Conservation (phyloP, 1,140 invertebrate genomes). For the Galleria mellonella region DNA sequence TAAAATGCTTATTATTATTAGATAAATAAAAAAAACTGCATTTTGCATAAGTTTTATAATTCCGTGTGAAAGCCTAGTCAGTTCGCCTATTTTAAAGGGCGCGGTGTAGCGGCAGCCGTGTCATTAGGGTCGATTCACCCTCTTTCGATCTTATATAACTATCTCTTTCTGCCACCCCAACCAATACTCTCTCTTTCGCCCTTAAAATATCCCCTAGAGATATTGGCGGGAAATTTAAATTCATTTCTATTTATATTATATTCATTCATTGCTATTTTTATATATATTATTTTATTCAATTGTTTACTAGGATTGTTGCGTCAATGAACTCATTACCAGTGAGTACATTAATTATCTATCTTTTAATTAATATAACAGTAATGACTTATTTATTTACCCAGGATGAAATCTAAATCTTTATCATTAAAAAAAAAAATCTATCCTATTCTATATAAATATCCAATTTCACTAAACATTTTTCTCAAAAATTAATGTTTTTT, state of each 20-base stretch:
- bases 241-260: not conserved
- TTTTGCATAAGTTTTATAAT: not conserved
- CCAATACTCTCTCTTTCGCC: conserved; percentile 31
- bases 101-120: conserved; percentile 43
- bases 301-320: no score
- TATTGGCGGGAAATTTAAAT: not conserved
- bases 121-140: conserved; percentile 64
- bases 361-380: no score
- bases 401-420: no score
- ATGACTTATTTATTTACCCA: no score
- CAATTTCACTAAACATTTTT: no score
- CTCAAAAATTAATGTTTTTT: no score
- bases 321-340: no score
- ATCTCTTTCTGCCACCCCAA: conserved; percentile 56
- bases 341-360: no score
- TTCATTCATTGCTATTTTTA: no score
- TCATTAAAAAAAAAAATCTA: no score
- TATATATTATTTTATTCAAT: no score
- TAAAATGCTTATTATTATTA: not conserved
- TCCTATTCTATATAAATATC: no score
- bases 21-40: not conserved
- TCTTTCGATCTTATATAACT: conserved; percentile 44
- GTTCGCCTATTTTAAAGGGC: conserved; percentile 26
- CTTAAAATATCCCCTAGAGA: not conserved
- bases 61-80: not conserved